A percentile compares a stretch with the other conserved stretches of the same genome.
These are phyloP conservation scores for Haliclona indistincta DNA, from an alignment of 37 sponge, comb jelly and placozoan genomes.

Conservation along the genomic window DNA sequence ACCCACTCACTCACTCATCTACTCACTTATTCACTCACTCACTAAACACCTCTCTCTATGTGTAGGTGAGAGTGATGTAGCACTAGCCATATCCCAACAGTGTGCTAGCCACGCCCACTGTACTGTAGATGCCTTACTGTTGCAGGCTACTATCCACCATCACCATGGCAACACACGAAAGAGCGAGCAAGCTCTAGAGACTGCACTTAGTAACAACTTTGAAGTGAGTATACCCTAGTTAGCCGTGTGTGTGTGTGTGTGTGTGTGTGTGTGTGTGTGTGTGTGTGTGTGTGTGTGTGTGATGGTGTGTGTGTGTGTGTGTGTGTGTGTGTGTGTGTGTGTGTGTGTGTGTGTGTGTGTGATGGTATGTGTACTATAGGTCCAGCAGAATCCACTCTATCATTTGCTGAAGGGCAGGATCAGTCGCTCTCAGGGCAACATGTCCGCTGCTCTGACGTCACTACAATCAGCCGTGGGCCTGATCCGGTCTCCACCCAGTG, in stretches of 20 bases:
- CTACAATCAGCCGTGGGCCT: constrained; percentile 65
- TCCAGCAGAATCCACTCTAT: constrained; percentile 66
- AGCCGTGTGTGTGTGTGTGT: constrained; percentile 19
- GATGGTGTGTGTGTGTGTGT: too few species aligned
- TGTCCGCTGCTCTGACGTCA: constrained; percentile 52
- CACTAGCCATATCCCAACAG: constrained; percentile 53
- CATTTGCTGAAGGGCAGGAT: constrained; percentile 66
- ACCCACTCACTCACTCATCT: neutral
- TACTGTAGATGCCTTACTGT: constrained; percentile 76
- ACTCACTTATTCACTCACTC: neutral
- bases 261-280: neutral
- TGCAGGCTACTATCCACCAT: constrained; percentile 76
- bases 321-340: neutral
- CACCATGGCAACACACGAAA: constrained; percentile 44
- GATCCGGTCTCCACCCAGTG: neutral
- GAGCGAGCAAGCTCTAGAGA: constrained; percentile 63
- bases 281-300: constrained; percentile 3
- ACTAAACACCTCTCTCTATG: too few species aligned
- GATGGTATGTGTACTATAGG: too few species aligned
- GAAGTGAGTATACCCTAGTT: constrained; percentile 57
- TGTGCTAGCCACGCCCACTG: constrained; percentile 56
- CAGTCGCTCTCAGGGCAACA: constrained; percentile 29
- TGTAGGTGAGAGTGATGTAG: constrained; percentile 66
- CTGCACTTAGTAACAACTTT: constrained; percentile 88
- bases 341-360: too few species aligned